Evolutionary conservation across 2,113 vertebrate genomes (phyloP), one percentile per base, ranked within the genome.

Genomic region (Callochromis pleurospilus): DNA sequence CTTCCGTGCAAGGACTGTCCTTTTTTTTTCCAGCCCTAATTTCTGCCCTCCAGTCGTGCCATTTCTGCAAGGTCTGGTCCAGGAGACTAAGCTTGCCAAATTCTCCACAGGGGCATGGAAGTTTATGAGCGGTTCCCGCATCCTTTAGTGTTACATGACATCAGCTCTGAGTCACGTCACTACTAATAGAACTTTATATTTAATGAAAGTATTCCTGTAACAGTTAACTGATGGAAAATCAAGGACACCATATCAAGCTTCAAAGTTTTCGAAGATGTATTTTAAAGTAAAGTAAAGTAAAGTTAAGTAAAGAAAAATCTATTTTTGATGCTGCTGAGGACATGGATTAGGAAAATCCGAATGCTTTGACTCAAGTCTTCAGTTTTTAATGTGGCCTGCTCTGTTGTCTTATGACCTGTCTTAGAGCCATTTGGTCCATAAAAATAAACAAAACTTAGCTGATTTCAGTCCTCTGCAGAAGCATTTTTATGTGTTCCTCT

Each of bases 101-200:
- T 42, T 88, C 88, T 87, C 80, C 75, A 38, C 84, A 88, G 84
- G 47, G 89, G 81, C 81, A 89, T 77, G 83, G 79, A 91, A 82
- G 77, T 94, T 95, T 92, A 92, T 54, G 92, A 93, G 92, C 89
- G 82, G 82, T 82, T 90, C 88, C 90, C 90, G 65, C 88, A 90
- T 92, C 88, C 85, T 84, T 85, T 56, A 83, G 60, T 62, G 87
- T 77, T 88, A 60, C 80, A 92, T 93, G 90, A 94, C 93, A 82
- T 92, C 93, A 94, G 49, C 85, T 84, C 82, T 91, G 86, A 94
- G 89, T 89, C 93, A 92, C 5, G 51, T 80, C 55, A 65, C 90
- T 84, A 45, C 80, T 93, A 89, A 93, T 90, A 92, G 70, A 92
- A 79, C 85, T 88, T 86, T 85, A 87, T 82, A 86, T 93, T 82